Base-by-base conservation (phyloP, 2,888 invertebrate genomes). In the Caenorhabditis uteleia region DNA sequence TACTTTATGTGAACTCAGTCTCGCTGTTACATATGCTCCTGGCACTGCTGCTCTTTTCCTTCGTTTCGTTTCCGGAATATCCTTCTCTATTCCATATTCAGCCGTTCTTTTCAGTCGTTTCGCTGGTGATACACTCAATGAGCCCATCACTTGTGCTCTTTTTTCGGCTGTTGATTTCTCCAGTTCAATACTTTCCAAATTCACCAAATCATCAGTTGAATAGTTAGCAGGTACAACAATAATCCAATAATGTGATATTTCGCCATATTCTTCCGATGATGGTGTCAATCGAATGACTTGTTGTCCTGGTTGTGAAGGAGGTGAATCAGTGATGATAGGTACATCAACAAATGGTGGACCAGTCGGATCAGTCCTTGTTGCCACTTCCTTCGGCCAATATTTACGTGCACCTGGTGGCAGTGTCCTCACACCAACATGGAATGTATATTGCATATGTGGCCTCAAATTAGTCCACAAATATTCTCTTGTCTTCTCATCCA, bases 221-320 rank as follows among this genome's bases (percentile, higher is more conserved):
- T 66, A 77, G 50, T 94, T 82, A 90, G 91, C 82, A 3, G 95
- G 95, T 21, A 98, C 93, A 57, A 97, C 94, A 77, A 95, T 90
- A 81, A 98, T 86, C 85, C 91, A 94, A 86, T 98, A 98, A 86
- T 97, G 93, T 57, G 92, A 92, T 77, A 98, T 94, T 7, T 94
- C 94, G 21, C 98, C 97, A 83, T 95, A 95, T 85, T 95, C 95
- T 86, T 97, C 97, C 0, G 94, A 93, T 0, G 97, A 95, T 86
- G 93, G 93, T 29, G 92, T 44, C 36, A 77, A 48, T 36, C 51
- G 31, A 12, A 73, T 48, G 20, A 59, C 44, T 20, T 74, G 61
- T 40, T 71, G 69, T 14, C 74, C 75, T 14, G 66, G 49, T 29
- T 67, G 66, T 5, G 55, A 44, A 12, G 50, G 55, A 21, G 53